phyloP scores from a whole-genome alignment of 2,113 vertebrate genomes.

The Rhadina sibilatrix region DNA sequence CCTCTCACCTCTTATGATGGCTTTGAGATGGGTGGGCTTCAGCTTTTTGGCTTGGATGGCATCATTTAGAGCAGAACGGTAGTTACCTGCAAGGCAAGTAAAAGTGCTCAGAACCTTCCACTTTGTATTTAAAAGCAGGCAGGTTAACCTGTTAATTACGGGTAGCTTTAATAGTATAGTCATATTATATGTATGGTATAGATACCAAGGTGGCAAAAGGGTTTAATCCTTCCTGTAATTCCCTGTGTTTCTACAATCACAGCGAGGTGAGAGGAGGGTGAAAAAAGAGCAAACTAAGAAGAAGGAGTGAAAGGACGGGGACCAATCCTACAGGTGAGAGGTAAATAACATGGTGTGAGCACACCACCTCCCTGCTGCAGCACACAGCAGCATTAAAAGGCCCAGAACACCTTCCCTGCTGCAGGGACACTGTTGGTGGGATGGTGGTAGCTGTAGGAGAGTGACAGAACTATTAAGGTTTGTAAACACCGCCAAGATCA shows the following conservation, averaged over 20 bases:
- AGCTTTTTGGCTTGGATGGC: slow-evolving; percentile 84
- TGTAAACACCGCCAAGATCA: background rate
- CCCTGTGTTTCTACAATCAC: background rate
- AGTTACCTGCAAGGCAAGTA: slow-evolving; percentile 79
- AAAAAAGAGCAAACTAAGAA: background rate
- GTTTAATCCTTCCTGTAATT: background rate
- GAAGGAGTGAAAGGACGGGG: background rate
- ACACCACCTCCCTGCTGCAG: background rate
- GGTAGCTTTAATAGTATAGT: no score
- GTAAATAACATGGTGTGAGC: background rate
- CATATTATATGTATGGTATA: background rate
- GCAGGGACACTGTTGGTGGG: background rate
- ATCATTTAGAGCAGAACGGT: slow-evolving; percentile 89
- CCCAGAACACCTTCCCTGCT: background rate
- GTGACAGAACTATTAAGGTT: background rate
- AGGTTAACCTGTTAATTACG: no score
- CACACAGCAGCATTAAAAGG: background rate
- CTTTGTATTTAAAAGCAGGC: background rate
- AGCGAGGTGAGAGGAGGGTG: rapidly evolving
- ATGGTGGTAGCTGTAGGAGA: background rate
- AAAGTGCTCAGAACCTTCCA: background rate
- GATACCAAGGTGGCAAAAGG: background rate
- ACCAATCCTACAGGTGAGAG: background rate
- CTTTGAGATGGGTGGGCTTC: slow-evolving; percentile 90
- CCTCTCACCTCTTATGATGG: slow-evolving; percentile 85